A percentile compares a stretch with the other conserved stretches of the same genome.
Evolutionary conservation across 2,888 invertebrate genomes (phyloP).

Genomic region (Tenthredo notha): DNA sequence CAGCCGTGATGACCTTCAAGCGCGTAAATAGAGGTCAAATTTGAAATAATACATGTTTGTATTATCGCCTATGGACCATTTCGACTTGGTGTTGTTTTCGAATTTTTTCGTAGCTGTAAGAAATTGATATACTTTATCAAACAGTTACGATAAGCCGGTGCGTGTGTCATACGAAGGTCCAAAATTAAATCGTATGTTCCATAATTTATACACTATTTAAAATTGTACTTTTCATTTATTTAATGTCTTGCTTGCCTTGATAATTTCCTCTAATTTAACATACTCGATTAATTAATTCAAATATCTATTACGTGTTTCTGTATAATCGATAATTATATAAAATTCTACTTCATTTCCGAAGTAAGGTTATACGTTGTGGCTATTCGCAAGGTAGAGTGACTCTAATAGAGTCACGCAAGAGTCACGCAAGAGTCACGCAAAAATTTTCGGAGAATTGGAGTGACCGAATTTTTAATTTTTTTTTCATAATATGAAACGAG

Average conservation of each 20-base stretch:
- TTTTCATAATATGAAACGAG: no score
- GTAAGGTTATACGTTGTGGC: conserved; percentile 21
- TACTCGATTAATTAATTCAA: background rate
- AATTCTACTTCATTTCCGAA: background rate
- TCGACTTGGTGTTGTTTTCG: background rate
- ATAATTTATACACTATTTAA: conserved; percentile 31
- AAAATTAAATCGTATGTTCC: conserved; percentile 44
- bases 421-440: no score
- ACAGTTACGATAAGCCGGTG: conserved; percentile 22
- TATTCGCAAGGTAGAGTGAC: no score
- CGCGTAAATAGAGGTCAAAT: conserved; percentile 71
- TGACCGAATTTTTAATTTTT: no score
- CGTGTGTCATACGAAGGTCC: conserved; percentile 35
- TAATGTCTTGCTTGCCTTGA: background rate
- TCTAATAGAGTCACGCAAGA: no score
- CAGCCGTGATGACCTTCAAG: conserved; percentile 68
- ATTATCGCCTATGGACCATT: conserved; percentile 40
- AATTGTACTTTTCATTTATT: conserved; percentile 30
- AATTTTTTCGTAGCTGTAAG: conserved; percentile 17
- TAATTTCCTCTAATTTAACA: background rate
- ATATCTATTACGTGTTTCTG: background rate
- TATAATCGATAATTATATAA: background rate
- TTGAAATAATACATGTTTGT: conserved; percentile 58
- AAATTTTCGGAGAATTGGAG: no score
- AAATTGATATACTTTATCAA: background rate